Base-by-base conservation (phyloP, 2,113 vertebrate species). In the Thunnus maccoyii region DNA sequence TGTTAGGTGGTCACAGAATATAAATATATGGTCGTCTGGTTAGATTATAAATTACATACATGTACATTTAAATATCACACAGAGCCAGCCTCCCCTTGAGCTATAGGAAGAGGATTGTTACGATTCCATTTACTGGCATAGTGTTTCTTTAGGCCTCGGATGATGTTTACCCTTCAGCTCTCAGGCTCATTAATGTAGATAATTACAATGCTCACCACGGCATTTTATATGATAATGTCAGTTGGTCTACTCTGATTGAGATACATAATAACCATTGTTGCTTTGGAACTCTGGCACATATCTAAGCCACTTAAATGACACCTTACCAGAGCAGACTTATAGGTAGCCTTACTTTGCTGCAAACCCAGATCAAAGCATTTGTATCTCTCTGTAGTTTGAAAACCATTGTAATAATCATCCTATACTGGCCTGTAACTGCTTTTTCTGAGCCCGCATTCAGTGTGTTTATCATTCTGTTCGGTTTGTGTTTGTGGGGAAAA, bases 121-220 rank as follows among this genome's bases (percentile, higher is more conserved):
- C 27, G 56, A n/a, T 6, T 27, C 15, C 58, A 14, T 65, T 82
- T 32, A 27, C 8, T 16, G 30, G 52, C 46, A 18, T 20, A 13
- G 7, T 30, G 36, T 15, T 36, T 70, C 18, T 61, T 22, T 16
- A 12, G 36, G 13, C 5, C 36, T 60, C 9, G 22, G 57, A 67
- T 61, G 47, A 17, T 50, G 55, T 66, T 77, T 60, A 32, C 57
- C 32, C 6, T 58, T 68, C 18, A 70, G 46, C 36, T 72, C 68
- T 72, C 20, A 30, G 52, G 27, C 30, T 78, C 72, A 80, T 82
- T 79, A 78, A 58, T 67, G 36, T 46, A 66, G 74, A 85, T 78
- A 81, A 85, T 81, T 36, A 41, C 82, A 55, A 30, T 41, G 41
- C 32, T 79, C 66, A 69, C 54, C 55, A 47, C 20, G 72, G 63